Evolutionary conservation across 2,113 vertebrate genomes (phyloP).

Genomic region (Spilogale gracilis): DNA sequence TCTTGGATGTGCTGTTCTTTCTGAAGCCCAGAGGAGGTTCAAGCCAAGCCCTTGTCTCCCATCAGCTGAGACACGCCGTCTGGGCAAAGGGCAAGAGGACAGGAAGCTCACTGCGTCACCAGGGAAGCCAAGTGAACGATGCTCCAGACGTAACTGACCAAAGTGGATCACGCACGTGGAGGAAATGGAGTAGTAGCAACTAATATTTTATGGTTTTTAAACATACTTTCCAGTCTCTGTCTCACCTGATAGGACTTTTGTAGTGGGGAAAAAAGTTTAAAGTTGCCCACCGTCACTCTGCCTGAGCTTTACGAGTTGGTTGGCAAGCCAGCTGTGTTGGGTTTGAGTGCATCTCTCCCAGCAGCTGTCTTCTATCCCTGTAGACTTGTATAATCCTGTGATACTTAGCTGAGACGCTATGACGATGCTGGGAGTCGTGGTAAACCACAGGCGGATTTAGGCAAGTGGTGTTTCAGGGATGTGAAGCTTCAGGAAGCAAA

Average conservation of each 20-base stretch:
- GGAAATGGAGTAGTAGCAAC: not conserved
- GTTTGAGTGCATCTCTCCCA: not conserved
- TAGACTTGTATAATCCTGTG: not conserved
- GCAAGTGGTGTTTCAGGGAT: constrained; percentile 29
- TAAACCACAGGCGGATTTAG: constrained; percentile 14
- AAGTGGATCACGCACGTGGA: not conserved
- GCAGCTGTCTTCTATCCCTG: not conserved
- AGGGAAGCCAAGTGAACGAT: not conserved
- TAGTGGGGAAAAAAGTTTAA: not conserved
- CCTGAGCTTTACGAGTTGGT: not conserved
- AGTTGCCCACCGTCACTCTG: not conserved
- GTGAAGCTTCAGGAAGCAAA: not conserved
- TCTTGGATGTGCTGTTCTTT: not conserved
- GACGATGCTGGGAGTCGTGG: not conserved
- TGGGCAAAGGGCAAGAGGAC: not conserved
- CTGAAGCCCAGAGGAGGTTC: not conserved
- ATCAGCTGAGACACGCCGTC: not conserved
- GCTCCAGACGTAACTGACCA: constrained; percentile 1
- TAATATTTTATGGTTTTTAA: constrained; percentile 48
- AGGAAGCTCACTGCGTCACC: not conserved
- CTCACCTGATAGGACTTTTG: constrained; percentile 45
- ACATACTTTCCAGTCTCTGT: constrained; percentile 35
- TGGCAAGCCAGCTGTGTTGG: constrained; percentile 26
- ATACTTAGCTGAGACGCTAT: constrained; percentile 36
- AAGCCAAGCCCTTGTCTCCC: not conserved